Conservation (phyloP, 2,797 vertebrate genomes). For the Microctenopoma lineatum region DNA sequence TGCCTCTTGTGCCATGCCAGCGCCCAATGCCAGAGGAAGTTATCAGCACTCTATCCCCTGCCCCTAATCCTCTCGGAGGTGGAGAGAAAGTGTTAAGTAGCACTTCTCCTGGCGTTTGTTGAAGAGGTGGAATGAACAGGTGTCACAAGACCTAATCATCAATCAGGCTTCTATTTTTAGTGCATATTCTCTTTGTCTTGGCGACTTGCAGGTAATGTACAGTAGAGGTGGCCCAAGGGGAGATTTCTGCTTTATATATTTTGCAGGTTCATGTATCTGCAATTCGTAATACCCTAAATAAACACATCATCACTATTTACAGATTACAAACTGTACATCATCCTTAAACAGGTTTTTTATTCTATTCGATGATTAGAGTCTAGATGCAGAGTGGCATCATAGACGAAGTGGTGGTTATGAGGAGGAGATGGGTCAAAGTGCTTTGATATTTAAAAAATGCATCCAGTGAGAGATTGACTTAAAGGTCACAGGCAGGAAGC, state of each 20-base stretch:
- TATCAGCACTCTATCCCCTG: slow-evolving; percentile 62
- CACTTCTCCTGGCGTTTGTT: slow-evolving; percentile 64
- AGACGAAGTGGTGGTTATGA: too few species aligned
- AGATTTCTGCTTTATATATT: slow-evolving; percentile 35
- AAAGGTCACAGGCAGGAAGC: not conserved
- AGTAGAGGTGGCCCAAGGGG: slow-evolving; percentile 35
- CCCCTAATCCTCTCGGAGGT: slow-evolving; percentile 67
- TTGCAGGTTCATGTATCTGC: slow-evolving; percentile 22
- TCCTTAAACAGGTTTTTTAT: too few species aligned
- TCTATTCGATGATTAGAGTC: too few species aligned
- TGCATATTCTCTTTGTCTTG: slow-evolving; percentile 27
- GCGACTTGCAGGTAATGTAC: slow-evolving; percentile 46
- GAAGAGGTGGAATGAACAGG: slow-evolving; percentile 71
- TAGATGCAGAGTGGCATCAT: too few species aligned
- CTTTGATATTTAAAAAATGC: not conserved
- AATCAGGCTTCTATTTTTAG: slow-evolving; percentile 70
- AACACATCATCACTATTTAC: not conserved
- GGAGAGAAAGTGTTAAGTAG: slow-evolving; percentile 67
- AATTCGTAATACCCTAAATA: too few species aligned
- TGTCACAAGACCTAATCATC: slow-evolving; percentile 63
- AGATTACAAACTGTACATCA: not conserved
- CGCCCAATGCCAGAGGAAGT: slow-evolving; percentile 69
- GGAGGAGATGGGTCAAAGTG: too few species aligned
- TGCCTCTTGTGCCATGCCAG: slow-evolving; percentile 59
- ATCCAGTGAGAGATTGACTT: not conserved